Conservation (phyloP, 2,797 vertebrate genomes). For the Protosalanx chinensis region DNA sequence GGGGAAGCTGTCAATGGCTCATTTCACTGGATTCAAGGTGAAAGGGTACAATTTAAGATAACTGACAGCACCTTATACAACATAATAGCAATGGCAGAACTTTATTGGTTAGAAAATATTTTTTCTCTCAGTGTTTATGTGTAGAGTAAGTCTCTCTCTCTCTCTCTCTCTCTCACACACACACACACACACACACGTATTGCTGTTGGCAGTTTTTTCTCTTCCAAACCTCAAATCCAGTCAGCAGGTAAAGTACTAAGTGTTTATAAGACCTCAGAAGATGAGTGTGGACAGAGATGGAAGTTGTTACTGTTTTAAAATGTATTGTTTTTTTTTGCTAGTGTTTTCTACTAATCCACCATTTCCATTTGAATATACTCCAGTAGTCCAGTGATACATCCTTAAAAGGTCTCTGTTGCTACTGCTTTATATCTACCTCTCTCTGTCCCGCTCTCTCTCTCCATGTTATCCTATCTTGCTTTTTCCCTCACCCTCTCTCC, state of each 20-base stretch:
- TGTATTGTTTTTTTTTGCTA: slow-evolving; percentile 70
- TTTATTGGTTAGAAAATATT: too few species aligned
- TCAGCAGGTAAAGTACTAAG: slow-evolving; percentile 49
- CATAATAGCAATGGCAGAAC: too few species aligned
- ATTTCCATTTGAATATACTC: slow-evolving; percentile 80
- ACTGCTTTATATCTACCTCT: slow-evolving; percentile 15
- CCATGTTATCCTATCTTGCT: neutral
- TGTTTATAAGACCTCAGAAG: slow-evolving; percentile 83
- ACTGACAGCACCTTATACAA: too few species aligned
- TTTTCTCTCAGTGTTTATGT: too few species aligned
- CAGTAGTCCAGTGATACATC: slow-evolving; percentile 78
- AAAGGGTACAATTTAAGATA: too few species aligned
- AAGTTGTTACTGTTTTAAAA: slow-evolving; percentile 81
- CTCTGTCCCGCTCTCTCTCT: neutral
- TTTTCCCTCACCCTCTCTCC: neutral
- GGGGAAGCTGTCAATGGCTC: neutral
- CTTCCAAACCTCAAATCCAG: slow-evolving; percentile 7
- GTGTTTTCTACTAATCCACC: slow-evolving; percentile 71
- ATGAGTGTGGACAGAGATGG: slow-evolving; percentile 78
- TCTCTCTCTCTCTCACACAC: too few species aligned
- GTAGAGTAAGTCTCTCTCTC: too few species aligned
- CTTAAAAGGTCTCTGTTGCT: slow-evolving; percentile 65
- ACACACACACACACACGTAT: too few species aligned
- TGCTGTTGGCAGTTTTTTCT: too few species aligned
- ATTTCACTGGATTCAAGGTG: neutral